Conservation (phyloP, 2,797 vertebrate genomes). For the Eleutherodactylus coqui region DNA sequence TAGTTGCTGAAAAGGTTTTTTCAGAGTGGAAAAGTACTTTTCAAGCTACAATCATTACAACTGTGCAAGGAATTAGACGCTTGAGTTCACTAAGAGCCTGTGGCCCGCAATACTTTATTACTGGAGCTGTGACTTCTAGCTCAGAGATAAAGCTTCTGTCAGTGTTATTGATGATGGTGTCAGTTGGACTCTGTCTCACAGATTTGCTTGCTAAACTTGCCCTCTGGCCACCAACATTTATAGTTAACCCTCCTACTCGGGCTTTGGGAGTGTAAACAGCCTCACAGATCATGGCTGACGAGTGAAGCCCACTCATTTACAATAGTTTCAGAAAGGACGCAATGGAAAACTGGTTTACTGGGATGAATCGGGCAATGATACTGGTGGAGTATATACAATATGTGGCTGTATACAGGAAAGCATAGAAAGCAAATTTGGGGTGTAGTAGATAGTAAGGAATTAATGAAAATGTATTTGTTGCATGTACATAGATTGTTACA, state of each 20-base stretch:
- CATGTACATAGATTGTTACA: background rate
- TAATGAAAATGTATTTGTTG: background rate
- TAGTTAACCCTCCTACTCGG: slow-evolving; percentile 33
- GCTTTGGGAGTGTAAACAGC: slow-evolving; percentile 7
- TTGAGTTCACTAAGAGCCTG: slow-evolving; percentile 60
- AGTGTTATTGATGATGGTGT: slow-evolving; percentile 65
- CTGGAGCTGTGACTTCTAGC: slow-evolving; percentile 34
- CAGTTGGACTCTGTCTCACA: slow-evolving; percentile 48
- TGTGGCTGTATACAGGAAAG: background rate
- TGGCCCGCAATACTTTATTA: slow-evolving; percentile 65
- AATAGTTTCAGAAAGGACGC: background rate
- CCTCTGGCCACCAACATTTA: slow-evolving; percentile 52
- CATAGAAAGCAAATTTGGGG: background rate
- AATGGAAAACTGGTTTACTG: background rate
- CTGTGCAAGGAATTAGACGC: slow-evolving; percentile 58
- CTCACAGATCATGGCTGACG: slow-evolving; percentile 10
- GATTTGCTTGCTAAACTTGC: slow-evolving; percentile 53
- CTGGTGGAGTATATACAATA: background rate
- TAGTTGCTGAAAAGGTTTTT: slow-evolving; percentile 10
- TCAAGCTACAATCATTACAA: slow-evolving; percentile 20
- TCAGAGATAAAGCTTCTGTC: slow-evolving; percentile 61
- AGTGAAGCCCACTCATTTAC: background rate
- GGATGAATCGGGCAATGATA: background rate
- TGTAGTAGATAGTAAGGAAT: background rate
- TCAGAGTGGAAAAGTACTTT: slow-evolving; percentile 36